These are phyloP conservation scores for Camponotus fellah DNA, from an alignment of 2,888 invertebrate genomes.

Conservation along the genomic window DNA sequence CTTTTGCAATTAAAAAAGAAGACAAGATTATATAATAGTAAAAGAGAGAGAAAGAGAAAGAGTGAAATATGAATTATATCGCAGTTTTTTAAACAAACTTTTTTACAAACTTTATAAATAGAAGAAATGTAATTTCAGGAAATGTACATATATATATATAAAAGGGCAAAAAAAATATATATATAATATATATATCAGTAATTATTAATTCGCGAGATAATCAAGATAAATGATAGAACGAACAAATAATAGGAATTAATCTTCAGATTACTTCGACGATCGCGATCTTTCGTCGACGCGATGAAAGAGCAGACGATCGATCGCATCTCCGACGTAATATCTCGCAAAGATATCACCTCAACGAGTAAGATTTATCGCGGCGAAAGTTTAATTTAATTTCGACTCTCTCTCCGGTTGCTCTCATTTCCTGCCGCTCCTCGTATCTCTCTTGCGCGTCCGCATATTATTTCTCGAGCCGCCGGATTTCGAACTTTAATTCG, in stretches of 20 bases:
- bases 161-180: neutral
- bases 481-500: conserved; percentile 80
- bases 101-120: neutral
- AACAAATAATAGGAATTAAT: conserved; percentile 48
- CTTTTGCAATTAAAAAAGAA: neutral
- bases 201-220: conserved; percentile 37
- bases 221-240: conserved; percentile 43
- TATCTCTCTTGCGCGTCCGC: conserved; percentile 69
- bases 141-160: neutral
- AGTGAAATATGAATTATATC: neutral
- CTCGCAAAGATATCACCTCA: conserved; percentile 53
- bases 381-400: conserved; percentile 81
- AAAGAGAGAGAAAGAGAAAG: too few relatives aligned
- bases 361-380: conserved; percentile 74
- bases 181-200: neutral
- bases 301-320: conserved; percentile 49
- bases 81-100: neutral
- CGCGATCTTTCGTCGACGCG: conserved; percentile 39
- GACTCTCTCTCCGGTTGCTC: conserved; percentile 62
- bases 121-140: neutral
- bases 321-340: conserved; percentile 52
- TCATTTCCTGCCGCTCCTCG: conserved; percentile 75
- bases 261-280: conserved; percentile 31
- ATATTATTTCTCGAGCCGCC: conserved; percentile 78
- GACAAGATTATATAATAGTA: neutral